Conservation (phyloP, 2,113 vertebrate species). For the Petrocephalus zakoni region DNA sequence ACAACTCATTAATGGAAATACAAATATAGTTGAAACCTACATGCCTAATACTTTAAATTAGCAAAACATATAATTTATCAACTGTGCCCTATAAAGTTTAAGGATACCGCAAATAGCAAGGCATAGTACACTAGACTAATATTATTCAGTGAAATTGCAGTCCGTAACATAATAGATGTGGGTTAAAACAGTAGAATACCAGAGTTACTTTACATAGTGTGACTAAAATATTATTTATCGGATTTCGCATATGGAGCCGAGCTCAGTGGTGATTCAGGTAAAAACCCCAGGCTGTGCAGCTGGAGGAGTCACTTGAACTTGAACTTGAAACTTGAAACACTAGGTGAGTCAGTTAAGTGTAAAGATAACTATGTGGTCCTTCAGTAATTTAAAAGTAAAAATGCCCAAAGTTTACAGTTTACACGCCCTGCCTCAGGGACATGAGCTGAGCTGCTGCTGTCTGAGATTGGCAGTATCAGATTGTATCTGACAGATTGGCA, state of each 20-base stretch:
- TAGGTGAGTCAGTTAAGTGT: neutral
- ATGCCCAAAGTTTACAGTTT: neutral
- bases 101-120: neutral
- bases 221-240: neutral
- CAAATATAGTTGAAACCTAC: neutral
- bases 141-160: neutral
- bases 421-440: neutral
- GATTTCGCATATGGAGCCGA: neutral
- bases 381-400: neutral
- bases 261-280: neutral
- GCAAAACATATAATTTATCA: neutral
- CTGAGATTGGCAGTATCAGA: neutral
- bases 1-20: neutral
- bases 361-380: neutral
- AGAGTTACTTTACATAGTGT: neutral
- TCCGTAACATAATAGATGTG: neutral
- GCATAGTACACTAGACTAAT: neutral
- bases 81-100: neutral
- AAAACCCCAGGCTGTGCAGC: neutral
- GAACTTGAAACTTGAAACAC: neutral
- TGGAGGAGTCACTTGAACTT: neutral
- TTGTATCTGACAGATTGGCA: too few relatives aligned
- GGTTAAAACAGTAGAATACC: neutral
- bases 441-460: neutral
- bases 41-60: neutral